These are phyloP conservation scores for Nasonia giraulti DNA, from an alignment of 1,140 invertebrate genomes.

Conservation along the genomic window DNA sequence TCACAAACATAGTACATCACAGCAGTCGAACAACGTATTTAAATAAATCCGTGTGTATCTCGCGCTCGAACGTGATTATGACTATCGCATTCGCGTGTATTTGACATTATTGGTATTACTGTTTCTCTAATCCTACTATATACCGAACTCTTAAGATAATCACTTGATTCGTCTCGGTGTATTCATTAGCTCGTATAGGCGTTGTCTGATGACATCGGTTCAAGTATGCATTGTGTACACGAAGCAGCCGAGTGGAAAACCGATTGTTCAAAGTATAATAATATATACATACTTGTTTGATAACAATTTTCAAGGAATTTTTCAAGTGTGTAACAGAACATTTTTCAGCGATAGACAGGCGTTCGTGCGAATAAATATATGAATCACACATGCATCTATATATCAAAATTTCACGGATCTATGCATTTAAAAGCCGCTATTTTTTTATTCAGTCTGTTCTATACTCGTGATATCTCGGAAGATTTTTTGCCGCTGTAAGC, in stretches of 20 bases:
- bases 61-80: neutral
- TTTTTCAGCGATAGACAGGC: neutral
- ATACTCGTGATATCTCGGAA: no score
- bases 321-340: neutral
- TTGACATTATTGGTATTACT: conserved; percentile 11
- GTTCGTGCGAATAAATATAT: neutral
- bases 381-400: neutral
- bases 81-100: neutral
- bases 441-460: no score
- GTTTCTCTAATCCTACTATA: neutral
- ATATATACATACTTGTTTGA: neutral
- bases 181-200: neutral
- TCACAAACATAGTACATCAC: neutral
- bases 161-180: conserved; percentile 21
- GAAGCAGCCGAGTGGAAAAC: no score
- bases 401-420: no score
- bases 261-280: neutral
- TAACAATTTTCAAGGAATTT: neutral
- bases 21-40: neutral
- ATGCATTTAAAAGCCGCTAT: no score
- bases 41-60: neutral
- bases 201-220: no score
- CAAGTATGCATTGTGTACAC: no score
- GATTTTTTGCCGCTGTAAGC: no score
- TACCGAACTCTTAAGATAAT: neutral